Conservation (phyloP, 2,888 invertebrate genomes). For the Periphyllus acericola region DNA sequence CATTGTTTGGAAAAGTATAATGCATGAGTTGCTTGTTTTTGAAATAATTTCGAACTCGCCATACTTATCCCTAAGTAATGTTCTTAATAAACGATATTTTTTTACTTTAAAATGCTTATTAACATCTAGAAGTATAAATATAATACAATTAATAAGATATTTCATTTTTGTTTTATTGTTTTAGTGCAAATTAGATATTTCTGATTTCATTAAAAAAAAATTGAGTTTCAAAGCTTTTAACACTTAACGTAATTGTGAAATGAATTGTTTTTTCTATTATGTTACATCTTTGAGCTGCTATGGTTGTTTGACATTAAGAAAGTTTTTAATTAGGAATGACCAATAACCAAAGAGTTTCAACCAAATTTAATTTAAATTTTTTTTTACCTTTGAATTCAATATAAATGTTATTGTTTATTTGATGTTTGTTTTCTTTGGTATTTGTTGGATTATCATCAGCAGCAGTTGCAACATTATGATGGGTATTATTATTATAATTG, state of each 20-base stretch:
- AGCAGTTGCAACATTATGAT: neutral
- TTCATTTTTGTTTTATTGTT: too few species aligned
- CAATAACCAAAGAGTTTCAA: too few species aligned
- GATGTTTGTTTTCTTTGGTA: neutral
- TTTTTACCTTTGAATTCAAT: conserved; percentile 36
- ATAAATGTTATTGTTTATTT: conserved; percentile 4
- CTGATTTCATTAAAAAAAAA: too few species aligned
- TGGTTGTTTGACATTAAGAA: too few species aligned
- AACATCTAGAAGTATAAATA: neutral
- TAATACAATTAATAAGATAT: neutral
- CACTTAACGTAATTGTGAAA: too few species aligned
- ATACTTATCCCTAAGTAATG: conserved; percentile 23
- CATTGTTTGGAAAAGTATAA: conserved; percentile 9
- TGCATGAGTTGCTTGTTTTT: neutral
- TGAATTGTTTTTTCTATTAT: too few species aligned
- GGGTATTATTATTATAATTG: neutral
- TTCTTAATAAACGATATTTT: neutral
- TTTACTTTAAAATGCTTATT: neutral
- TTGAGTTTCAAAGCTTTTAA: too few species aligned
- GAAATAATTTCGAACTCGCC: neutral
- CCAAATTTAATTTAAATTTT: too few species aligned
- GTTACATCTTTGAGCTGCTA: too few species aligned
- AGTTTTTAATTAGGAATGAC: too few species aligned
- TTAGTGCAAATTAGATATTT: too few species aligned
- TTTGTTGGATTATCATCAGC: neutral